Percentiles rank a stretch among this genome's conserved stretches.
Conservation (phyloP, 2,888 invertebrate species). For the Mimas tiliae region DNA sequence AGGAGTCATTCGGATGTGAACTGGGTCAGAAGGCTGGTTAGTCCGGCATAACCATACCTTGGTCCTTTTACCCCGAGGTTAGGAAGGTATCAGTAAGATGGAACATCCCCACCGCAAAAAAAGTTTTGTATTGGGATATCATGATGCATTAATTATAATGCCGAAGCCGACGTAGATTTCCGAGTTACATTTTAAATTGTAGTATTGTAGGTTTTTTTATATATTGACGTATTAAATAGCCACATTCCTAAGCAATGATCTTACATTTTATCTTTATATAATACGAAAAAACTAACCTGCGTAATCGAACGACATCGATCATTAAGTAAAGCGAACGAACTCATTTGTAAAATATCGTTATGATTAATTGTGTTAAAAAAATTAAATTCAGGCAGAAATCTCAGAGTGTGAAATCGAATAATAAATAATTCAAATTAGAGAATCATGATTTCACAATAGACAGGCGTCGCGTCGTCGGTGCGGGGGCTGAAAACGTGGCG, state of each 20-base stretch:
- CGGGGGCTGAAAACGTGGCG: conserved; percentile 71
- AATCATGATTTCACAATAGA: conserved; percentile 76
- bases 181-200: too few species aligned
- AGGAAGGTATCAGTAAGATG: too few species aligned
- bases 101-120: too few species aligned
- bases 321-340: conserved; percentile 1
- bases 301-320: background rate
- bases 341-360: background rate
- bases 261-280: background rate
- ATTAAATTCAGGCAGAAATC: conserved; percentile 32
- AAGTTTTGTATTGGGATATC: too few species aligned
- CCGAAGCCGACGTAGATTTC: too few species aligned
- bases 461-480: conserved; percentile 42
- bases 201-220: too few species aligned
- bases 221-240: conserved; percentile 2
- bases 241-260: background rate
- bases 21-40: too few species aligned
- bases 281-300: background rate
- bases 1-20: too few species aligned
- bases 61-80: too few species aligned
- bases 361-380: conserved; percentile 8
- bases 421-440: conserved; percentile 82
- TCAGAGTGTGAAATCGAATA: conserved; percentile 75
- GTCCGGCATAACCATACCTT: too few species aligned
- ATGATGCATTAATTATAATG: too few species aligned